A percentile compares a stretch with the other conserved stretches of the same genome.
phyloP scores from a whole-genome alignment of 2,113 vertebrate species.

The Hemiscyllium ocellatum region DNA sequence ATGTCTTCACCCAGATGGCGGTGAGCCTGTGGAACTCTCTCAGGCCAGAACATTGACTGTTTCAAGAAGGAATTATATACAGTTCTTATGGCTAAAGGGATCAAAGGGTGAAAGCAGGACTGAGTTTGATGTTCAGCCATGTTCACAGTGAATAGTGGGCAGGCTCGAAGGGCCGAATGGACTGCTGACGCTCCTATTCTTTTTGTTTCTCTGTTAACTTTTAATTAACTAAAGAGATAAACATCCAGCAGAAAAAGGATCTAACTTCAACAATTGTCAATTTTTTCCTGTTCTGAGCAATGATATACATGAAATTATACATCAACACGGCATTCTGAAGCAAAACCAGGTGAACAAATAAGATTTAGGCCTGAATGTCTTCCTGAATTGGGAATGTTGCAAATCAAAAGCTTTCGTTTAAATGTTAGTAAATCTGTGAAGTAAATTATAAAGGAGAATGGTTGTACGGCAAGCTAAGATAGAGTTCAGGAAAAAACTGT shows the following conservation, averaged over 20 bases:
- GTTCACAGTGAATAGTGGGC: too few species aligned
- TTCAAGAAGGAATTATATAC: too few species aligned
- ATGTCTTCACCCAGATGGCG: too few species aligned
- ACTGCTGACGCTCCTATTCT: too few species aligned
- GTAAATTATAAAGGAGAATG: background rate
- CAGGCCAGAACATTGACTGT: too few species aligned
- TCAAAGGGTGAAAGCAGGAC: too few species aligned
- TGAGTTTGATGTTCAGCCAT: too few species aligned
- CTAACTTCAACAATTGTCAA: background rate
- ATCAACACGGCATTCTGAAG: background rate
- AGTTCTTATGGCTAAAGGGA: too few species aligned
- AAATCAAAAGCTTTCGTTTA: background rate
- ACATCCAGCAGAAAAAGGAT: background rate
- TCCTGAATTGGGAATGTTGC: background rate
- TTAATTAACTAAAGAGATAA: background rate
- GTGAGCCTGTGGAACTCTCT: too few species aligned
- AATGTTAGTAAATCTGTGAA: background rate
- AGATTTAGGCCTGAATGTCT: background rate
- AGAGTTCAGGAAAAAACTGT: too few species aligned
- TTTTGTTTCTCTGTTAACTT: too few species aligned
- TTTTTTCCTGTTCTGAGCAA: background rate
- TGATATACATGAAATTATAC: background rate
- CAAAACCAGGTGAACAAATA: background rate
- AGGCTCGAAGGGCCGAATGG: too few species aligned
- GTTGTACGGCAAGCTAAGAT: background rate